phyloP scores from a whole-genome alignment of 2,113 vertebrate genomes.

The Anarhynchus alexandrinus region DNA sequence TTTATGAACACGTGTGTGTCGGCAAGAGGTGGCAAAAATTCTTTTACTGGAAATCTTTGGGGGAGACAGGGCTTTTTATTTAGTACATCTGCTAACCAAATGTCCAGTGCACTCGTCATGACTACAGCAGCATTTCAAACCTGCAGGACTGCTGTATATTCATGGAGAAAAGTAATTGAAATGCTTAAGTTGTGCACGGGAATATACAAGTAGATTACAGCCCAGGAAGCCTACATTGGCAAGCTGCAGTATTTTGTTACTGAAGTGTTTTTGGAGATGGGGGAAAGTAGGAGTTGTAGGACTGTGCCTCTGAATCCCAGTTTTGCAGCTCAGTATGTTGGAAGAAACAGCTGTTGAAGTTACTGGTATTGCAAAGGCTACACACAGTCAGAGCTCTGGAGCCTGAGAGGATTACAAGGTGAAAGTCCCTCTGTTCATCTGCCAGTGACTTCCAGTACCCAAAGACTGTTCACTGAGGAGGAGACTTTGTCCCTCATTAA shows the following conservation, averaged over 20 bases:
- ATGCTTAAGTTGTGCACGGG: background rate
- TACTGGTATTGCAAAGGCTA: background rate
- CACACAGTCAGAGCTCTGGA: background rate
- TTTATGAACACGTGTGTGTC: background rate
- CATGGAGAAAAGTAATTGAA: background rate
- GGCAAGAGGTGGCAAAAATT: background rate
- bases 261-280: background rate
- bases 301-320: background rate
- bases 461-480: background rate
- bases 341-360: background rate
- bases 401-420: background rate
- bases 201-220: background rate
- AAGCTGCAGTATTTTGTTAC: background rate
- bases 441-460: background rate
- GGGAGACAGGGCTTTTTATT: background rate
- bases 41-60: background rate
- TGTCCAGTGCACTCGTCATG: background rate
- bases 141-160: background rate
- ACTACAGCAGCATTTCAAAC: background rate
- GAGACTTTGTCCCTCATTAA: background rate
- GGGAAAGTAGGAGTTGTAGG: background rate
- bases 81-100: background rate
- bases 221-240: background rate
- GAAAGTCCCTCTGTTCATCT: background rate
- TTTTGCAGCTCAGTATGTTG: background rate